These are phyloP conservation scores for Odiellus spinosus DNA, from an alignment of 2,888 invertebrate species.

Conservation along the genomic window DNA sequence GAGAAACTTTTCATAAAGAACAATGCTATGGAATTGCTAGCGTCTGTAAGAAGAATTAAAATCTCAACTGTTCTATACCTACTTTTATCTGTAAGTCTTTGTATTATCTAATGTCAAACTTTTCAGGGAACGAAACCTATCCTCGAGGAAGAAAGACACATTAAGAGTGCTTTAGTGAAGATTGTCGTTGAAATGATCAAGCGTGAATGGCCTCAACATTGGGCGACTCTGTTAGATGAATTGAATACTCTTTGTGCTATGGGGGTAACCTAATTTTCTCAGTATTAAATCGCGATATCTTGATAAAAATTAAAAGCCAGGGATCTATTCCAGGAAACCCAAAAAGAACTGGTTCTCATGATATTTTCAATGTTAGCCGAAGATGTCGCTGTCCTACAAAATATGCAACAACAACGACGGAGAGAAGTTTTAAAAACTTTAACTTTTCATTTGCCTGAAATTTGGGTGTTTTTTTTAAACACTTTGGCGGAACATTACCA, in stretches of 20 bases:
- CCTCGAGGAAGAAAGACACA: slow-evolving; percentile 20
- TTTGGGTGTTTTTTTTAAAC: slow-evolving; percentile 44
- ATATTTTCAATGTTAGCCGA: slow-evolving; percentile 79
- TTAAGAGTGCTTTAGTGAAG: slow-evolving; percentile 40
- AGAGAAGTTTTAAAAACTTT: slow-evolving; percentile 76
- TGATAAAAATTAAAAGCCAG: too few species aligned
- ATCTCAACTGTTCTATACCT: background rate
- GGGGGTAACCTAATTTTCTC: slow-evolving; percentile 54
- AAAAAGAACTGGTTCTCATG: slow-evolving; percentile 75
- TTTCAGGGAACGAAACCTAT: slow-evolving; percentile 49
- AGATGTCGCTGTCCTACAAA: slow-evolving; percentile 78
- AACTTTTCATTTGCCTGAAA: slow-evolving; percentile 69
- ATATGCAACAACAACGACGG: slow-evolving; percentile 47
- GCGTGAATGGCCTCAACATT: slow-evolving; percentile 93
- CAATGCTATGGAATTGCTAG: slow-evolving; percentile 24
- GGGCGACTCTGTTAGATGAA: slow-evolving; percentile 70
- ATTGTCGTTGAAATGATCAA: slow-evolving; percentile 95
- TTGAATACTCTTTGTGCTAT: slow-evolving; percentile 61
- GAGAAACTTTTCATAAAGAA: slow-evolving; percentile 79
- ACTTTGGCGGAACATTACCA: slow-evolving; percentile 16
- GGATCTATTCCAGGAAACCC: slow-evolving; percentile 37
- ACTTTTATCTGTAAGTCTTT: slow-evolving; percentile 3
- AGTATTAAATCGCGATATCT: too few species aligned
- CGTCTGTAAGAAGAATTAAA: slow-evolving; percentile 20
- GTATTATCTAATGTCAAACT: background rate